Conservation (phyloP, 2,888 invertebrate genomes). For the Drosophila meridionalis region DNA sequence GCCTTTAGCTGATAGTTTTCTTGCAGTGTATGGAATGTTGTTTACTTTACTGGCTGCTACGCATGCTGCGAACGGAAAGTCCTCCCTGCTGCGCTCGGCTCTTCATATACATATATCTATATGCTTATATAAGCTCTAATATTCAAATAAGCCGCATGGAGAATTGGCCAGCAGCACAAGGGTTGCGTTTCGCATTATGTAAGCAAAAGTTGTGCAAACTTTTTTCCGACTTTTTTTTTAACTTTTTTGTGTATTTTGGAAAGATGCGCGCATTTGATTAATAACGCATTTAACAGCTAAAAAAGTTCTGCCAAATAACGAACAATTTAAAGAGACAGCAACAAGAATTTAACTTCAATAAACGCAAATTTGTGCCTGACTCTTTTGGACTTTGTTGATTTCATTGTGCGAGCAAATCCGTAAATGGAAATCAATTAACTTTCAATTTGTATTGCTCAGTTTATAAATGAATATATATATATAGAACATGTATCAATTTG, state of each 20-base stretch:
- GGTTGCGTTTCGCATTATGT: conserved; percentile 27
- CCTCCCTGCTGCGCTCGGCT: conserved; percentile 9
- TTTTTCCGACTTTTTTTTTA: conserved; percentile 16
- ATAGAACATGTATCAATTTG: neutral
- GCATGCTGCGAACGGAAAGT: conserved; percentile 36
- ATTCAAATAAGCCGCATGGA: conserved; percentile 64
- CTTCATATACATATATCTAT: neutral
- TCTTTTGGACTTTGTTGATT: conserved; percentile 1
- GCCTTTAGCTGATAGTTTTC: conserved; percentile 30
- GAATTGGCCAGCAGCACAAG: conserved; percentile 20
- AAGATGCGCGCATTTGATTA: conserved; percentile 38
- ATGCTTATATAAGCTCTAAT: conserved; percentile 64
- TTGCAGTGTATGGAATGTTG: conserved; percentile 32
- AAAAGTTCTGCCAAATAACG: conserved; percentile 2
- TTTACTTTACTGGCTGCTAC: conserved; percentile 15
- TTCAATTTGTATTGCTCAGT: conserved; percentile 10
- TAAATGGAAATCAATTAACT: conserved; percentile 24
- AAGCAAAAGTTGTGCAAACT: conserved; percentile 48
- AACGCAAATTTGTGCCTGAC: neutral
- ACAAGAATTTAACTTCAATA: neutral
- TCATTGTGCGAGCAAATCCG: conserved; percentile 6
- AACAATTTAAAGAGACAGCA: conserved; percentile 7
- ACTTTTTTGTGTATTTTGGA: neutral
- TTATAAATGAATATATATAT: neutral
- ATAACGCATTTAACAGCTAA: conserved; percentile 21